A percentile compares a stretch with the other conserved stretches of the same genome.
Conservation (phyloP, 2,113 vertebrate species). For the Chamaea fasciata region DNA sequence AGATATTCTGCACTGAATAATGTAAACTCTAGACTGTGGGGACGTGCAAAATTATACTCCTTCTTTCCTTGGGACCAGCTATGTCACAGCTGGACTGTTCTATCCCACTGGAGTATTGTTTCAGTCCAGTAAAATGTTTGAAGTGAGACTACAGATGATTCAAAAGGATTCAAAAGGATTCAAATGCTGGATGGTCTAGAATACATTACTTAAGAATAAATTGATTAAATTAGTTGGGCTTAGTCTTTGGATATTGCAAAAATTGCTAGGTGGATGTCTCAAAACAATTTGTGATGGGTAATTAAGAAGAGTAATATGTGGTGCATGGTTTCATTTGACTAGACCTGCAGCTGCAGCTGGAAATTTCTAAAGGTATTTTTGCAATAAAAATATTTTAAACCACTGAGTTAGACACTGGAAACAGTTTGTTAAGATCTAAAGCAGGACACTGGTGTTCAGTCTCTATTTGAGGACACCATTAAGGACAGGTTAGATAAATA, state of each 20-base stretch:
- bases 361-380: neutral
- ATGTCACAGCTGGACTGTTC: neutral
- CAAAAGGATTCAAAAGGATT: neutral
- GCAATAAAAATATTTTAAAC: neutral
- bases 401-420: neutral
- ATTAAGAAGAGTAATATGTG: neutral
- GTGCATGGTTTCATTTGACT: neutral
- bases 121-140: neutral
- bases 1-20: neutral
- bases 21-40: neutral
- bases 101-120: neutral
- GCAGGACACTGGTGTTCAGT: neutral
- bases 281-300: neutral
- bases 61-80: neutral
- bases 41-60: neutral
- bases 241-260: neutral
- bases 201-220: neutral
- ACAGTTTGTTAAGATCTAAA: neutral
- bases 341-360: neutral
- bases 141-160: neutral
- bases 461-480: neutral
- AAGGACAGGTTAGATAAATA: neutral
- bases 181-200: neutral
- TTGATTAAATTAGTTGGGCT: neutral
- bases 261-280: neutral